These are phyloP conservation scores for Epizoanthus illoricatus DNA, from an alignment of 92 coral and sea anemone species.

Conservation along the genomic window DNA sequence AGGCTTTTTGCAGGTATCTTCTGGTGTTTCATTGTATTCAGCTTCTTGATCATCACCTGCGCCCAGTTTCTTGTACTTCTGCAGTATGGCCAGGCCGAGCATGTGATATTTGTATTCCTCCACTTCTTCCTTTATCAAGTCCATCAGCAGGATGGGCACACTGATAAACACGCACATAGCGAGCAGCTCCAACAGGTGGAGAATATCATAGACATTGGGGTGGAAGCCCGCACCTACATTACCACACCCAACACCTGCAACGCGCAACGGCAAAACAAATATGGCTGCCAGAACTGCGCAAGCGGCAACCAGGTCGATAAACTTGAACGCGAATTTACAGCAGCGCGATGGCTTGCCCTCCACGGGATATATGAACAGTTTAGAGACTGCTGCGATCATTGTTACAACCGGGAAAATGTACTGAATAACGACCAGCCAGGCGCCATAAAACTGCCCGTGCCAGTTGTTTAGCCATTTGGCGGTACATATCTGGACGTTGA, in stretches of 20 bases:
- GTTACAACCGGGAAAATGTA: slow-evolving; percentile 23
- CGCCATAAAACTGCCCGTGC: slow-evolving; percentile 27
- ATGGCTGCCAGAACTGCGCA: slow-evolving; percentile 19
- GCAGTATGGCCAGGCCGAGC: background rate
- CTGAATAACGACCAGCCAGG: slow-evolving; percentile 30
- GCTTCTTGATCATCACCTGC: background rate
- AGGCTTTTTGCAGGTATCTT: slow-evolving; percentile 11
- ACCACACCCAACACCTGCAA: slow-evolving; percentile 30
- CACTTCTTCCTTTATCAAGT: slow-evolving; percentile 17
- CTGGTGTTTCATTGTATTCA: background rate
- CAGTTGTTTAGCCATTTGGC: slow-evolving; percentile 4
- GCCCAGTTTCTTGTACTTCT: background rate
- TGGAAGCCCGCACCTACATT: background rate
- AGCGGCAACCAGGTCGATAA: slow-evolving; percentile 32
- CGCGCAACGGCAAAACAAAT: slow-evolving; percentile 27
- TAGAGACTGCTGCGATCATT: background rate
- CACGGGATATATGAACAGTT: background rate
- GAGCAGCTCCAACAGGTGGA: slow-evolving; percentile 5
- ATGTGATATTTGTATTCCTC: background rate
- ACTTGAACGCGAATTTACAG: background rate
- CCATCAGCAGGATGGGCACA: slow-evolving; percentile 12
- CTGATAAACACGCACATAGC: slow-evolving; percentile 13
- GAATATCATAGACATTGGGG: slow-evolving; percentile 9
- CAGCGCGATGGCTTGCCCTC: slow-evolving; percentile 23
- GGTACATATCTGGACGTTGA: slow-evolving; percentile 29